phyloP scores from a whole-genome alignment of 1,140 invertebrate species.

The Platyura marginata region DNA sequence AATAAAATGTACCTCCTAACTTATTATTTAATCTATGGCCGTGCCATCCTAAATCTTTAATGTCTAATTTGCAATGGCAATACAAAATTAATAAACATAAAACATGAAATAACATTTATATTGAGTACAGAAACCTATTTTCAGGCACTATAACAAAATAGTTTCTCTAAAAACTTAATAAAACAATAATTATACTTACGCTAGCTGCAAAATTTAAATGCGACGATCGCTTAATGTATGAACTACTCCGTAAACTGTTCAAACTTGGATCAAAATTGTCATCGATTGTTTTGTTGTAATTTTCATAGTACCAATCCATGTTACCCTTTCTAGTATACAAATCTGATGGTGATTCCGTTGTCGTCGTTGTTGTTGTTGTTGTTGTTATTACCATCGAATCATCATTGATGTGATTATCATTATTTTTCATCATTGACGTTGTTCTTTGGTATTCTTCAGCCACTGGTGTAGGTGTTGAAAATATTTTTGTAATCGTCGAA shows the following conservation, averaged over 20 bases:
- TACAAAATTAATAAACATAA: too few relatives aligned
- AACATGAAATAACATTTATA: too few relatives aligned
- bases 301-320: constrained; percentile 52
- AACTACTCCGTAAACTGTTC: neutral
- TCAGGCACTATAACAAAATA: too few relatives aligned
- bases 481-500: constrained; percentile 43
- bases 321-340: constrained; percentile 23
- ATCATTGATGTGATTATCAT: constrained; percentile 11
- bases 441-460: constrained; percentile 22
- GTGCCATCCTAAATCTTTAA: too few relatives aligned
- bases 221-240: too few relatives aligned
- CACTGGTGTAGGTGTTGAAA: constrained; percentile 23
- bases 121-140: too few relatives aligned
- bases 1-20: too few relatives aligned
- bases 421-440: constrained; percentile 10
- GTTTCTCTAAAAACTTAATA: too few relatives aligned
- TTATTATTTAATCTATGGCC: too few relatives aligned
- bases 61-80: too few relatives aligned
- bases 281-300: constrained; percentile 31
- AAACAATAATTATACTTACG: too few relatives aligned
- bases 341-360: constrained; percentile 5
- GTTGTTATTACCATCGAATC: constrained; percentile 11
- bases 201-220: too few relatives aligned
- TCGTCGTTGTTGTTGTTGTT: constrained; percentile 7
- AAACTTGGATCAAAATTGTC: neutral